Evolutionary conservation across 2,113 vertebrate genomes (phyloP), one percentile per base, ranked within the genome.

Genomic region (Sinosuthora webbiana): DNA sequence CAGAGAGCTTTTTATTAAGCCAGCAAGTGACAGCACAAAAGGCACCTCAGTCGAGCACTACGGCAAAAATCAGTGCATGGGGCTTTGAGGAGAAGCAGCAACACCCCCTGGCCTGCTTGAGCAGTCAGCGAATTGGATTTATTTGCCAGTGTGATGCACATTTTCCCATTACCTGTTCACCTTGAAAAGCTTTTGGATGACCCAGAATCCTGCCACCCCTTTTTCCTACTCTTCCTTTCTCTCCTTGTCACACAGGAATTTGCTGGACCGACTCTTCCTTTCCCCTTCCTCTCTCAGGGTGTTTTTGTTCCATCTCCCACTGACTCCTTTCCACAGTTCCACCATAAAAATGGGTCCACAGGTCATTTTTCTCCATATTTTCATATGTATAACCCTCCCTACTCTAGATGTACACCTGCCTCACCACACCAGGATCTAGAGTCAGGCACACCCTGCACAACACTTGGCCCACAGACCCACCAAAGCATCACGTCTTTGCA

Each of bases 1-100:
- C 65, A 56, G 62, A 87, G n/a, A 82, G 92, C 39, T 97, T 93
- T 94, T 84, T 94, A 83, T 93, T 95, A 96, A 94, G 52, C 56
- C 55, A 92, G 63, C 49, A 84, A 94, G 50, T 63, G 70, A 83
- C 68, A 90, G 76, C 55, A 81, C 67, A 78, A 88, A 80, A 90
- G 33, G 50, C 56, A 23, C 31, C 81, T 85, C 84, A 76, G 35
- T 22, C 0, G 0, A 86, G 25, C 35, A 23, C 41, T 7, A 31
- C 39, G 30, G 31, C 52, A 64, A 84, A 93, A 84, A 45, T 50
- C 74, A 37, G 73, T 8, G 5, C 12, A 11, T 6, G 17, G 16
- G 35, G 42, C 62, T 93, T 68, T 70, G 22, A 86, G 71, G 86
- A 79, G 41, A 62, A 42, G 21, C 47, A 90, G 50, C 31, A 76